A percentile compares a stretch with the other conserved stretches of the same genome.
Evolutionary conservation across 2,113 vertebrate genomes (phyloP).

Genomic region (Halichoerus grypus): DNA sequence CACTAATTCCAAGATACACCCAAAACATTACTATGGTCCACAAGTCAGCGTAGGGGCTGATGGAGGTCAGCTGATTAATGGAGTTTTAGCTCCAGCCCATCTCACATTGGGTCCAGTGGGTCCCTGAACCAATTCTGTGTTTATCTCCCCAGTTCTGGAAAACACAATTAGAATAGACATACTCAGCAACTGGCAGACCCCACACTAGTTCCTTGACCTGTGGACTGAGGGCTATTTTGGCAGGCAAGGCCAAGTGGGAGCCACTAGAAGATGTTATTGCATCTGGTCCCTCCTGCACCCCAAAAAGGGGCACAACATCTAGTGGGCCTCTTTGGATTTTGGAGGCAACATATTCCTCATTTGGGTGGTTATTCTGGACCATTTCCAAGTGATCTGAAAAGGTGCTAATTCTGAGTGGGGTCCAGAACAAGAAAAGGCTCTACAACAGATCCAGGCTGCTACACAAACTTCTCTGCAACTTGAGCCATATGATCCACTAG

Average conservation of each 20-base stretch:
- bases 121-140: neutral
- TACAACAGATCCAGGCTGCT: neutral
- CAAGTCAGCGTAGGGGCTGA: neutral
- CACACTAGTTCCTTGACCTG: neutral
- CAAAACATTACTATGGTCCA: neutral
- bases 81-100: neutral
- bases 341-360: neutral
- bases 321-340: neutral
- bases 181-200: neutral
- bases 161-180: neutral
- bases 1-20: neutral
- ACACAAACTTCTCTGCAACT: neutral
- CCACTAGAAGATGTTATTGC: neutral
- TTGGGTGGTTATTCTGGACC: neutral
- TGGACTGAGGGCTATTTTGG: neutral
- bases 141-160: neutral
- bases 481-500: neutral
- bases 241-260: neutral
- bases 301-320: neutral
- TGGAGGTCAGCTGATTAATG: neutral
- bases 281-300: neutral
- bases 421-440: neutral
- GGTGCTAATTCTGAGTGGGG: neutral
- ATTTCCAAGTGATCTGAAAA: neutral
- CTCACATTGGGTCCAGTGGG: neutral